These are phyloP conservation scores for Gallinago solitaria DNA, from an alignment of 2,797 vertebrate species.

Conservation along the genomic window DNA sequence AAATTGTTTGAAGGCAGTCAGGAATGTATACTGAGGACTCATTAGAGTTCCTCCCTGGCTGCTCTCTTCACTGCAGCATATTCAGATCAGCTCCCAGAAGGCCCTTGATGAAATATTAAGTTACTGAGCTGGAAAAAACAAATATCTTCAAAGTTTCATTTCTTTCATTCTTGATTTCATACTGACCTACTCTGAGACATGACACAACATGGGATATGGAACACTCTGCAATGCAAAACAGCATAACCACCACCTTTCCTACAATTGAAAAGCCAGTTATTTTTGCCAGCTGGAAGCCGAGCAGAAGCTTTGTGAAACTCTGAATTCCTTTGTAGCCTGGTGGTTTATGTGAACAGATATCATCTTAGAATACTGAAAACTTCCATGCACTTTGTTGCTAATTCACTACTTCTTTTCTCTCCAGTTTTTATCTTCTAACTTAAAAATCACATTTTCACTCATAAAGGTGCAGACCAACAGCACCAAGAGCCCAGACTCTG, in stretches of 20 bases:
- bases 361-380: slow-evolving; percentile 38
- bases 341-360: slow-evolving; percentile 44
- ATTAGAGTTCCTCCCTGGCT: slow-evolving; percentile 58
- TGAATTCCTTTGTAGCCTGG: slow-evolving; percentile 38
- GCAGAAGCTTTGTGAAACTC: slow-evolving; percentile 29
- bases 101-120: slow-evolving; percentile 55
- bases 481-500: background rate
- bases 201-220: slow-evolving; percentile 62
- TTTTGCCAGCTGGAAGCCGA: slow-evolving; percentile 55
- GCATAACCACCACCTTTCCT: slow-evolving; percentile 52
- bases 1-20: slow-evolving; percentile 60
- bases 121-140: slow-evolving; percentile 68
- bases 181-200: slow-evolving; percentile 62
- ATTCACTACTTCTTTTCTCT: background rate
- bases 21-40: slow-evolving; percentile 62
- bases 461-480: background rate
- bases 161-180: slow-evolving; percentile 66
- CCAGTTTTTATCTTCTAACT: background rate
- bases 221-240: slow-evolving; percentile 49
- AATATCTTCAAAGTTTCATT: slow-evolving; percentile 65
- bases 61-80: slow-evolving; percentile 38
- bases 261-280: slow-evolving; percentile 3
- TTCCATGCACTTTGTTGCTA: slow-evolving; percentile 1
- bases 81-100: slow-evolving; percentile 55
- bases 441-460: background rate